Base-by-base conservation (phyloP, 1,140 invertebrate genomes). In the Mactra quadrangularis region DNA sequence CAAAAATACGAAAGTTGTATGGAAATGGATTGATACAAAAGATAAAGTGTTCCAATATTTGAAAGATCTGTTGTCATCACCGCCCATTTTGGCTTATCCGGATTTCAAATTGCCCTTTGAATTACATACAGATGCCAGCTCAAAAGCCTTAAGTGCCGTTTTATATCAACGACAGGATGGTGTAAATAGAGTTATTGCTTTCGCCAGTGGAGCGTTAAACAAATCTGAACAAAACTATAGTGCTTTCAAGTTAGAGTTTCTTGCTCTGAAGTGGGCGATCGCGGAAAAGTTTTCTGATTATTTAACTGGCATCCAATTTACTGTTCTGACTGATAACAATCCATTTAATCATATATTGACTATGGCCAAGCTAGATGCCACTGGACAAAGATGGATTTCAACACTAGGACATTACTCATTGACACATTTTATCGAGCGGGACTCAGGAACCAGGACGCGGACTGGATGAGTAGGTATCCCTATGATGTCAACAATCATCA, bases 81-180 rank as follows among this genome's bases (percentile, higher is more conserved):
- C 78, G 31, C 86, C 83, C 15, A 66, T 87, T 2, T 68, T 89
- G 31, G 83, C 38, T 17, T 86, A 78, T 78, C 71, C 78, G 25
- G 68, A 86, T 57, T 82, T 55, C 13, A 22, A 33, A n/a, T 29
- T 33, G 13, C 77, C 59, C 2, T 90, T 88, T 79, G 85, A 83
- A 33, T 27, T 90, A 9, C 86, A 89, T 29, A 84, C 81, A 19
- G 89, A 90, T 68, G 88, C 86, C 1, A 78, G 62, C 17, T 27
- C 64, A 27, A 9, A 57, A 33, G 88, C 84, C 11, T 31, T 90
- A 9, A 89, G 89, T 22, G 86, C 86, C 15, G 87, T 89, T 0
- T 79, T 92, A 41, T 85, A 81, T 27, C 90, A 90, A 82, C 35
- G 27, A 70, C 4, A 75, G 76, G 47, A 22, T 59, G 25, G 70